phyloP scores from a whole-genome alignment of 2,888 invertebrate species.

The Tineola bisselliella region DNA sequence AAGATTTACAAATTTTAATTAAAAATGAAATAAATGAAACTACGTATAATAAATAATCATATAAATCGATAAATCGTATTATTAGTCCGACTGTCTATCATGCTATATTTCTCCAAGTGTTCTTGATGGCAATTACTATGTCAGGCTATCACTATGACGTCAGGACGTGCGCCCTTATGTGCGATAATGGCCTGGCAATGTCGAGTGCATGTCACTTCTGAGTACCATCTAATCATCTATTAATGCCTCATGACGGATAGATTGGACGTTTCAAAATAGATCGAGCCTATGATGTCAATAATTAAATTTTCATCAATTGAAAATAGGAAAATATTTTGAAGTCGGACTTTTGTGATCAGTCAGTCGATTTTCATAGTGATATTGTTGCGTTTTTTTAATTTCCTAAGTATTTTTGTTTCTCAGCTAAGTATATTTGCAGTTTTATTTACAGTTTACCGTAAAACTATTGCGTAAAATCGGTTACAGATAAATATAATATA shows the following conservation, averaged over 20 bases:
- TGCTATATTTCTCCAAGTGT: background rate
- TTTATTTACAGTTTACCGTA: too few relatives aligned
- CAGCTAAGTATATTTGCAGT: too few relatives aligned
- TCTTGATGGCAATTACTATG: constrained; percentile 5
- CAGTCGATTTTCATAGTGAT: too few relatives aligned
- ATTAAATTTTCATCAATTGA: background rate
- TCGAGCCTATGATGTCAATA: background rate
- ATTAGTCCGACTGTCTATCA: background rate
- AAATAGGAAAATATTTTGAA: background rate
- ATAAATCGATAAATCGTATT: background rate
- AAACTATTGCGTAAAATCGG: too few relatives aligned
- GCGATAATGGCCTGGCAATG: background rate
- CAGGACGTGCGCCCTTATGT: background rate
- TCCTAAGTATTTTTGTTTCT: too few relatives aligned
- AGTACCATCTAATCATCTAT: constrained; percentile 3
- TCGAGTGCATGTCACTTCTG: background rate
- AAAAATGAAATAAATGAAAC: background rate
- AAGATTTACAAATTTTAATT: background rate
- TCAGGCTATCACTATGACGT: background rate
- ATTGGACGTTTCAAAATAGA: constrained; percentile 7
- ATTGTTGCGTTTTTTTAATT: too few relatives aligned
- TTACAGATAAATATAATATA: too few relatives aligned
- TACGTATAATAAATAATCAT: background rate
- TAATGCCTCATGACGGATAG: background rate
- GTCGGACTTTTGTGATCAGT: too few relatives aligned